phyloP scores from a whole-genome alignment of 2,888 invertebrate species.

The Muscina levida region DNA sequence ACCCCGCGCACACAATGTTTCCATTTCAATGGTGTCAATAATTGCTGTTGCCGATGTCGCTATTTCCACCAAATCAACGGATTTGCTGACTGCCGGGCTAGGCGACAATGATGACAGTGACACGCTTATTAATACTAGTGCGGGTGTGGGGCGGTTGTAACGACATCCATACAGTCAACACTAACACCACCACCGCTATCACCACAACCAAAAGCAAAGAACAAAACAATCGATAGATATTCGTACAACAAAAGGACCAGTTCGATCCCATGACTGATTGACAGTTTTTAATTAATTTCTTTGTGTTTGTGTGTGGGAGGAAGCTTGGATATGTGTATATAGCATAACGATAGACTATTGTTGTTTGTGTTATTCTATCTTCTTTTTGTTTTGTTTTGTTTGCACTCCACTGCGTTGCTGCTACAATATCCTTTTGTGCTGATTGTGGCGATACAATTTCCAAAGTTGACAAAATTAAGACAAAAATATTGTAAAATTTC shows the following conservation, averaged over 20 bases:
- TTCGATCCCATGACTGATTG: conserved; percentile 47
- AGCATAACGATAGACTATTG: too few species aligned
- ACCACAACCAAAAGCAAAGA: not conserved
- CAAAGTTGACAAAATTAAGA: conserved; percentile 41
- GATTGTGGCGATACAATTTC: conserved; percentile 32
- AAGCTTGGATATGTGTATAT: not conserved
- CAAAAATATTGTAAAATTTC: conserved; percentile 14
- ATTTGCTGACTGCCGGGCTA: too few species aligned
- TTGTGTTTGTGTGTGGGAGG: conserved; percentile 43
- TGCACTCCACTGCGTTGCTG: not conserved
- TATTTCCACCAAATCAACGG: too few species aligned
- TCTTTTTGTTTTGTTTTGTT: not conserved
- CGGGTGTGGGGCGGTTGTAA: too few species aligned
- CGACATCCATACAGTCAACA: not conserved
- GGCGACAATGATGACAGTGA: too few species aligned
- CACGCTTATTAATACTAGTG: too few species aligned
- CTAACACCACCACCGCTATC: not conserved
- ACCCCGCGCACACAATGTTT: too few species aligned
- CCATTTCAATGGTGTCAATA: too few species aligned
- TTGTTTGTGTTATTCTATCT: not conserved
- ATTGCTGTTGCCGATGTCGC: too few species aligned
- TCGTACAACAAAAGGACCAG: not conserved
- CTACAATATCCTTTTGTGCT: conserved; percentile 26
- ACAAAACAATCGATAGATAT: not conserved
- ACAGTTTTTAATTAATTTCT: conserved; percentile 63